Conservation (phyloP, 1,140 invertebrate species). For the Melipona quadrifasciata region DNA sequence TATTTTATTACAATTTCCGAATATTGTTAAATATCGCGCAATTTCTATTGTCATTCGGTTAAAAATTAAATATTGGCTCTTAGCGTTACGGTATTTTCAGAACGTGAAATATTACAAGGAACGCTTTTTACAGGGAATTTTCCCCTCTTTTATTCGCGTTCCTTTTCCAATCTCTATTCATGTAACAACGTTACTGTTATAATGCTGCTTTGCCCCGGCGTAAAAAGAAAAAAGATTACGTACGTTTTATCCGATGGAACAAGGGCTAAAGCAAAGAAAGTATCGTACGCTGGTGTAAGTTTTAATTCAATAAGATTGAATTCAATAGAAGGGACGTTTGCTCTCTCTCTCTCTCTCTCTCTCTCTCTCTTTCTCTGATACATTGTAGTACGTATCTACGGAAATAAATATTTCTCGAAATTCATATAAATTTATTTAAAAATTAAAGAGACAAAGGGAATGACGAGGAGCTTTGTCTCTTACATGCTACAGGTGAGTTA, state of each 20-base stretch:
- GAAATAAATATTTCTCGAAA: not conserved
- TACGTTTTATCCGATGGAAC: not conserved
- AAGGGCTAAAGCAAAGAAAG: not conserved
- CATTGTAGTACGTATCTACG: not conserved
- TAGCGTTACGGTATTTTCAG: not conserved
- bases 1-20: not conserved
- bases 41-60: not conserved
- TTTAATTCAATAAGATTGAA: constrained; percentile 5
- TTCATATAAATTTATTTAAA: not conserved
- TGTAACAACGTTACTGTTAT: not conserved
- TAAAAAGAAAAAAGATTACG: not conserved
- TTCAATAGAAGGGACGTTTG: not conserved
- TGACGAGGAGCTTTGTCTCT: not conserved
- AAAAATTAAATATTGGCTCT: not conserved
- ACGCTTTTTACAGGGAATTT: not conserved
- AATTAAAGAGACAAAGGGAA: not conserved
- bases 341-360: not conserved
- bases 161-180: not conserved
- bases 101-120: not conserved
- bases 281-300: not conserved
- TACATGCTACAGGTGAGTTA: not conserved
- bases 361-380: not conserved
- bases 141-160: not conserved
- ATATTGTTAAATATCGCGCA: not conserved
- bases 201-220: not conserved